Evolutionary conservation across 2,113 vertebrate genomes (phyloP), one percentile per base, ranked within the genome.

Genomic region (Sander vitreus): DNA sequence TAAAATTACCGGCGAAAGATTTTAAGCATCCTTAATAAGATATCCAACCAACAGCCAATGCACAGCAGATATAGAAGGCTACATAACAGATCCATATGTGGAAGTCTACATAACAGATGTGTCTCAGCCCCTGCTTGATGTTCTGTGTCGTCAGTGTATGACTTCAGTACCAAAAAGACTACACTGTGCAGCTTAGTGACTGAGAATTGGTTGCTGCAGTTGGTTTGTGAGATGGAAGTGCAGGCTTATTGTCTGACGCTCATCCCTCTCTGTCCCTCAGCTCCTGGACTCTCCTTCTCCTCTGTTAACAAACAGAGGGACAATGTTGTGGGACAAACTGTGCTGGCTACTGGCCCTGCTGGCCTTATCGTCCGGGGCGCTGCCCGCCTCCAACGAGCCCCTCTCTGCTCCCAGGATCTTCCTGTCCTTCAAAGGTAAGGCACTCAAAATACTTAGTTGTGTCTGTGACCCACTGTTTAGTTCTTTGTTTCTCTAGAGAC

Each of bases 341-440:
- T 95, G 92, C 87, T 92, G 89, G 91, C 89, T 93, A 47, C 81
- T 89, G 90, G 90, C 91, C 89, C 88, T 95, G 79, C 75, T 95
- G 93, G 91, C 92, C 81, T 81, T 90, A 67, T 85, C 91, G 15
- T 91, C 91, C 6, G 94, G 82, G 83, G 77, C 27, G 14, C 80
- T 92, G 67, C 81, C 86, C n/a, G 45, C 87, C 64, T 80, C 92
- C 80, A 87, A 72, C 12, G 95, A 94, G 76, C 86, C 91, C 16
- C 90, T 95, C 54, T 95, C 95, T 14, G 94, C 92, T 79, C 95
- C 95, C 69, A 90, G 95, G 79, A 94, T 96, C 84, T 96, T 94
- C 90, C 88, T 96, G 76, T 95, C 95, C 90, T 96, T 96, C 89
- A 96, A 96, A 95, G 95, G 95, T 96, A 94, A 92, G 91, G 23